Base-by-base conservation (phyloP, 2,888 invertebrate species). In the Plagodis pulveraria region DNA sequence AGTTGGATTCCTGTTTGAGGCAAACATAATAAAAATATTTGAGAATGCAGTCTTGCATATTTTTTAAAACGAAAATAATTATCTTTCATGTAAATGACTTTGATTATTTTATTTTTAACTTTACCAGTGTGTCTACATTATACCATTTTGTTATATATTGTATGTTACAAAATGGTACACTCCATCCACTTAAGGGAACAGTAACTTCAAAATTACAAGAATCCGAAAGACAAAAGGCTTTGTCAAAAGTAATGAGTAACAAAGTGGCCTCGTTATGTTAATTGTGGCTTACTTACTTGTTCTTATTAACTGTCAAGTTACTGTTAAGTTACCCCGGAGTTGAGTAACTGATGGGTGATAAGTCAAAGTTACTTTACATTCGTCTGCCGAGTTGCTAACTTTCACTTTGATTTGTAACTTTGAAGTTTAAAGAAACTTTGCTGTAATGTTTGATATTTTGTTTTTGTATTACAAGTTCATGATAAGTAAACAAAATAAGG, bases 241-340 rank as follows among this genome's bases (percentile, higher is more conserved):
- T 60, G 51, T 40, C 50, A n/a, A 60, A 63, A 62, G 57, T 62
- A 61, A 56, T 66, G 59, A 64, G 61, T 65, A 62, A 61, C 66
- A 63, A 69, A 78, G 74, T 67, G 69, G 45, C 62, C 70, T 81
- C 74, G 77, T 81, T 80, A 81, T 73, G 73, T 70, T 79, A 80
- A 81, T 81, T 81, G 77, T 75, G 75, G 72, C 63, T 59, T 72
- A 76, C 68, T 78, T 69, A 69, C 59, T 56, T 62, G 63, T 67
- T 59, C 36, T 36, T 72, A 78, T 68, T 78, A n/a, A 59, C 58
- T 61, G 63, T 67, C 58, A 73, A 78, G 69, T 78, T 70, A 66
- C 57, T 58, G 59, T 65, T 64, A 69, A 70, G 61, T 73, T 67
- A 52, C 56, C 57, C 49, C 55, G 56, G 48, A 59, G 63, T 68